A percentile compares a stretch with the other conserved stretches of the same genome.
phyloP scores from a whole-genome alignment of 2,888 invertebrate genomes.

The Agrotis exclamationis region DNA sequence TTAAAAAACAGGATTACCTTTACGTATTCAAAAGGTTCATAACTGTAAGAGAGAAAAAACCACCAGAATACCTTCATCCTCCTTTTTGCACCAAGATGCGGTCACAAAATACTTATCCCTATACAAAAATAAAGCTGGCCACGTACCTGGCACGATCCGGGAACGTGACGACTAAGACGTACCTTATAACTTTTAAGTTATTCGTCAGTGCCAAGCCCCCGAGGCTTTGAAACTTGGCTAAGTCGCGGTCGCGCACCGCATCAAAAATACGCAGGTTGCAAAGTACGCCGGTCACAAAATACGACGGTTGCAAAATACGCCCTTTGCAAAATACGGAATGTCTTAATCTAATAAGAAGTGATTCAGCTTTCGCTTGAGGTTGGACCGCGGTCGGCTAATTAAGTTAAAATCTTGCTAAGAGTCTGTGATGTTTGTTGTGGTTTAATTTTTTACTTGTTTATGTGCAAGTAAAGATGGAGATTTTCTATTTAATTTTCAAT shows the following conservation, averaged over 20 bases:
- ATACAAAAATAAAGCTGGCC: slow-evolving; percentile 70
- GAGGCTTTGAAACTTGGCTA: slow-evolving; percentile 71
- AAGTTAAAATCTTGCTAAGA: slow-evolving; percentile 62
- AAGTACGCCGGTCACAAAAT: slow-evolving; percentile 64
- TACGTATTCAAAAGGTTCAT: not conserved
- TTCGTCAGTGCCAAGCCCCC: slow-evolving; percentile 68
- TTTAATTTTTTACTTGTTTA: slow-evolving; percentile 35
- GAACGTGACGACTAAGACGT: slow-evolving; percentile 67
- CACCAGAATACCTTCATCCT: not conserved
- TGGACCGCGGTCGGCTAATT: slow-evolving; percentile 60
- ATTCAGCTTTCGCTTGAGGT: slow-evolving; percentile 67
- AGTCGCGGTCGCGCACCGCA: slow-evolving; percentile 76
- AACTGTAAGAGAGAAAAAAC: slow-evolving; percentile 26
- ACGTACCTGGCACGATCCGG: slow-evolving; percentile 68
- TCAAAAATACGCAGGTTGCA: slow-evolving; percentile 75
- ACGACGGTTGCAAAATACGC: slow-evolving; percentile 46
- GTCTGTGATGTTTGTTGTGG: slow-evolving; percentile 52
- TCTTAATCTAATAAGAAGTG: slow-evolving; percentile 68
- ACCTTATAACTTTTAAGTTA: slow-evolving; percentile 75
- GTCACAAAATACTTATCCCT: slow-evolving; percentile 58
- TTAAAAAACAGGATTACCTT: not conserved
- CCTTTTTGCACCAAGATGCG: slow-evolving; percentile 42
- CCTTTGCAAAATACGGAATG: slow-evolving; percentile 61
- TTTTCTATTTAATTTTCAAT: slow-evolving; percentile 8
- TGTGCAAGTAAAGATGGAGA: slow-evolving; percentile 3